Percentiles rank a stretch among this genome's conserved stretches.
These are phyloP conservation scores for Hylaea fasciaria DNA, from an alignment of 2,888 invertebrate genomes.

Conservation along the genomic window DNA sequence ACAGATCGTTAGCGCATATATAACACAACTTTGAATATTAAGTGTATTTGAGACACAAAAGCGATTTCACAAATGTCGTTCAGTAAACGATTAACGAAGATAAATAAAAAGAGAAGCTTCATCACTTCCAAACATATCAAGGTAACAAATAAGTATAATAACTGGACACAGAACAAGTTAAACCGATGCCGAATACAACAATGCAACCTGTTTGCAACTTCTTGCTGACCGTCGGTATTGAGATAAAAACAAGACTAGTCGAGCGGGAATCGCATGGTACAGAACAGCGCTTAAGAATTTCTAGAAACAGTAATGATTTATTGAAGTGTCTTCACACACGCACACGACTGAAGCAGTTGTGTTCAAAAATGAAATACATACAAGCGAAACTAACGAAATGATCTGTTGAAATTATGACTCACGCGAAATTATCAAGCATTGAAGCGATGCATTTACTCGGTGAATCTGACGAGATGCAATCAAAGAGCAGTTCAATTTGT, in stretches of 20 bases:
- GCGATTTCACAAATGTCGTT: conserved; percentile 12
- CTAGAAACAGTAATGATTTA: conserved; percentile 45
- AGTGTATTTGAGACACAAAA: conserved; percentile 18
- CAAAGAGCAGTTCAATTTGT: conserved; percentile 18
- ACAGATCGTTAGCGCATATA: conserved; percentile 29
- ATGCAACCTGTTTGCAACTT: conserved; percentile 48
- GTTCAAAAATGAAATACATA: conserved; percentile 28
- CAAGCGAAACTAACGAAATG: conserved; percentile 26
- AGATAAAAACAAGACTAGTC: conserved; percentile 54
- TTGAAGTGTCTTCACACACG: conserved; percentile 23
- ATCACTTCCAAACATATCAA: conserved; percentile 12
- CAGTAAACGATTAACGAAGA: no score
- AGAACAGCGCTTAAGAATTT: conserved; percentile 48
- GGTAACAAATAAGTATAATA: conserved; percentile 2
- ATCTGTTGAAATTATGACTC: conserved; percentile 16
- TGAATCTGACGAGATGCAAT: conserved; percentile 15
- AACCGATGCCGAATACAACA: conserved; percentile 33
- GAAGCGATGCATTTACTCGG: conserved; percentile 14
- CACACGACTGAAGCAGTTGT: conserved; percentile 15
- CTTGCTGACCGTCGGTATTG: conserved; percentile 51
- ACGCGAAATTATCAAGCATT: conserved; percentile 12
- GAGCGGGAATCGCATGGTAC: conserved; percentile 49
- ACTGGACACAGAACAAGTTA: conserved; percentile 10
- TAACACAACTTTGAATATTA: conserved; percentile 30
- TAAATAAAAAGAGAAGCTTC: no score